A percentile compares a stretch with the other conserved stretches of the same genome.
phyloP scores from a whole-genome alignment of 2,888 invertebrate species.

The Dynastes maya region DNA sequence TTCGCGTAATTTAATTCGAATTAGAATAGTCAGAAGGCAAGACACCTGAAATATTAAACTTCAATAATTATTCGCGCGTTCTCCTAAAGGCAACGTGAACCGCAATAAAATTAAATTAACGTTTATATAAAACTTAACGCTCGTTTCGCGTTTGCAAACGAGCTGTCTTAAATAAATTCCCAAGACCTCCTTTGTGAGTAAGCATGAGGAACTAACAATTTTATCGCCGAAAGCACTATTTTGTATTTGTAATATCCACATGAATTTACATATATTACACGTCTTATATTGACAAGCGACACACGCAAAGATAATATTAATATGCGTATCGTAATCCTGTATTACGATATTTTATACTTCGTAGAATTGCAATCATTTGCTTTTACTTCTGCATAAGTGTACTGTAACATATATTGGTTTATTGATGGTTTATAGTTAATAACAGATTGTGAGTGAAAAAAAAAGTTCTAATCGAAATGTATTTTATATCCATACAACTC shows the following conservation, averaged over 20 bases:
- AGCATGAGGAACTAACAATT: not conserved
- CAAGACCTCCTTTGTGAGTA: not conserved
- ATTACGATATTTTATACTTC: no score
- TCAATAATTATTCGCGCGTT: slow-evolving; percentile 22
- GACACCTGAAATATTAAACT: not conserved
- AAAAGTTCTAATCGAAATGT: no score
- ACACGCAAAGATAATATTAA: not conserved
- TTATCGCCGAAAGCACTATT: slow-evolving; percentile 6
- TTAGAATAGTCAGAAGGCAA: not conserved
- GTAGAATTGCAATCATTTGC: no score
- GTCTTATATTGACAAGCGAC: slow-evolving; percentile 2
- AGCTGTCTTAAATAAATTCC: not conserved
- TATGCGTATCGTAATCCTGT: no score
- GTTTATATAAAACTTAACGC: slow-evolving; percentile 21
- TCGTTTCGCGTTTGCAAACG: slow-evolving; percentile 8
- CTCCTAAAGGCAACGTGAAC: not conserved
- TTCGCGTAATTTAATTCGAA: slow-evolving; percentile 28
- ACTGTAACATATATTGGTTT: no score
- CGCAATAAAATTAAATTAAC: slow-evolving; percentile 1
- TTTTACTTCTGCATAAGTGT: no score
- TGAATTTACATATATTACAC: not conserved
- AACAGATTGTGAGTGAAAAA: no score
- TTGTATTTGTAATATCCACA: not conserved
- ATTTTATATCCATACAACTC: no score
- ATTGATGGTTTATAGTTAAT: no score